A percentile compares a stretch with the other conserved stretches of the same genome.
Evolutionary conservation across 2,888 invertebrate genomes (phyloP).

Genomic region (Busseola fusca): DNA sequence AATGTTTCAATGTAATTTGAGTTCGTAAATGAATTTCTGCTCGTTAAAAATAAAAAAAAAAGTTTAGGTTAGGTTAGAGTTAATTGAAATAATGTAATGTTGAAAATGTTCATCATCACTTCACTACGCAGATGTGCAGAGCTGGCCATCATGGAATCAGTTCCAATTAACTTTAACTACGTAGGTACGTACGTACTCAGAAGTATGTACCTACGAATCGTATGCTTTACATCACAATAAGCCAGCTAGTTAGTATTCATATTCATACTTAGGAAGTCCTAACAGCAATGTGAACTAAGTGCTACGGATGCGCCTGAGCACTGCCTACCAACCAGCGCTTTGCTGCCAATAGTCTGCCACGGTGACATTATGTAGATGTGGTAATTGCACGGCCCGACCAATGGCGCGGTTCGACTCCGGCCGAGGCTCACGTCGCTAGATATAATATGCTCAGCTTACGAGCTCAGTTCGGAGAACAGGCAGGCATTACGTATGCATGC

Average conservation of each 20-base stretch:
- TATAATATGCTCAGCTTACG: background rate
- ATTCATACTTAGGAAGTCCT: conserved; percentile 4
- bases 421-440: conserved; percentile 1
- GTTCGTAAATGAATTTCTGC: no score
- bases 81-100: background rate
- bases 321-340: conserved; percentile 30
- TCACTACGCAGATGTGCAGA: background rate
- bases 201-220: background rate
- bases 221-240: background rate
- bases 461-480: conserved; percentile 39
- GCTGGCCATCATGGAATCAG: background rate
- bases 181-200: background rate
- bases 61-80: background rate
- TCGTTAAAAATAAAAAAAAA: no score
- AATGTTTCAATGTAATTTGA: background rate
- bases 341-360: conserved; percentile 24
- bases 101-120: background rate
- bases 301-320: background rate
- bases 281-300: conserved; percentile 7
- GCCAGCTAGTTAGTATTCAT: conserved; percentile 28
- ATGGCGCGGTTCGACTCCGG: conserved; percentile 35
- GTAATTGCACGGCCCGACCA: conserved; percentile 37
- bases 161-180: background rate
- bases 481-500: conserved; percentile 44
- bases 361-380: conserved; percentile 39